Evolutionary conservation across 2,113 vertebrate species (phyloP).

Genomic region (Taxidea taxus): DNA sequence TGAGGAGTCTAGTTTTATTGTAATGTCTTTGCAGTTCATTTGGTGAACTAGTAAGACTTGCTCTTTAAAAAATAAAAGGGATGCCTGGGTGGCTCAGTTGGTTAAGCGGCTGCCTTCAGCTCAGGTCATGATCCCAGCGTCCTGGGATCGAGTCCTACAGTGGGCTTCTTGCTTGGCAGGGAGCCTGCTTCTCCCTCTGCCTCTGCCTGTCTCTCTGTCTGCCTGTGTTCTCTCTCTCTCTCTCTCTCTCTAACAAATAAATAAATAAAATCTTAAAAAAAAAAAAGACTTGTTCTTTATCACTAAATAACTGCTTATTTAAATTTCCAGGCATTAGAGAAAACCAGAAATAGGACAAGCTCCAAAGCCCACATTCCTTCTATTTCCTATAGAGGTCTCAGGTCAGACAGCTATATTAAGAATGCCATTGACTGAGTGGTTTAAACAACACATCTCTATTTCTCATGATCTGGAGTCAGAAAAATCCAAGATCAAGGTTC

Average conservation of each 20-base stretch:
- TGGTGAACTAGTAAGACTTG: neutral
- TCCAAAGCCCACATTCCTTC: neutral
- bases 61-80: too few species aligned
- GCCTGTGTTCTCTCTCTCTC: too few species aligned
- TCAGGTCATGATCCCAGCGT: too few species aligned
- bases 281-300: neutral
- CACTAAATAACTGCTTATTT: neutral
- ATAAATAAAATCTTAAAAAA: too few species aligned
- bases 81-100: too few species aligned
- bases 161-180: too few species aligned
- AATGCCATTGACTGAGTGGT: neutral
- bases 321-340: neutral
- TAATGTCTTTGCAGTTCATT: neutral
- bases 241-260: too few species aligned
- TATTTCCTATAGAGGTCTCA: neutral
- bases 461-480: neutral
- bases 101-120: too few species aligned
- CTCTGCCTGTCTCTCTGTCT: too few species aligned
- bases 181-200: too few species aligned
- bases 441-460: neutral
- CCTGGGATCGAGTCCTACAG: too few species aligned
- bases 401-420: neutral
- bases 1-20: slow-evolving; percentile 47
- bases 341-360: neutral
- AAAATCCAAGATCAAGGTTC: neutral